Base-by-base conservation (phyloP, 2,888 invertebrate species). In the Fragum whitleyi region DNA sequence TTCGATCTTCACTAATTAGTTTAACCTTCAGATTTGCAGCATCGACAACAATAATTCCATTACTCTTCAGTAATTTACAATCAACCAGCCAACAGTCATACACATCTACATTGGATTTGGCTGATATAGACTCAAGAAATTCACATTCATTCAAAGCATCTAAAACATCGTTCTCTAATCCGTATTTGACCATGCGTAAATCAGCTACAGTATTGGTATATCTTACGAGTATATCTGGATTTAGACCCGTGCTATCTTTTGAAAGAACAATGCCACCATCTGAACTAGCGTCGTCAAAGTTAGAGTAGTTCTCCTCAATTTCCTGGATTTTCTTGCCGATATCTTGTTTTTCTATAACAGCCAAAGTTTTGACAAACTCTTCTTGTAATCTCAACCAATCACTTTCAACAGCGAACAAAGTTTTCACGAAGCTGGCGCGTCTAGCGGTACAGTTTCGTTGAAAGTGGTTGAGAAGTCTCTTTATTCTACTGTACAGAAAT, bases 11-110 rank as follows among this genome's bases (percentile, higher is more conserved):
- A 32, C 21, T 16, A 14, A 55, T 57, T 55, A 55, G 21, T 32
- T 69, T 70, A 7, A 70, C n/a, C n/a, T 70, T 70, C 23, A 55
- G 28, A 36, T 70, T 70, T 19, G 57, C 55, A 23, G 28, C 26
- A 36, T 70, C 70, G 9, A 57, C 55, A 1, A 70, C 70, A 36
- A 57, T 36, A 9, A 70, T 70, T 3, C 23, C 53, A 19, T 9
- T 55, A 23, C 29, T 36, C 2, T 21, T n/a, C 32, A 55, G 29
- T 21, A 55, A 14, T 36, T n/a, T 36, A 36, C 70, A 70, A 23
- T 55, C 57, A 3, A n/a, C 28, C 3, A 57, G 32, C 53, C 11
- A 55, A 23, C 55, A 57, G 29, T 69, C 69, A 7, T 14, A n/a
- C 21, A 11, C 21, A 29, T 69, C 69, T 2, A 32, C 19, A 0